Evolutionary conservation across 2,888 invertebrate genomes (phyloP).

Genomic region (Pharmacophagus antenor): DNA sequence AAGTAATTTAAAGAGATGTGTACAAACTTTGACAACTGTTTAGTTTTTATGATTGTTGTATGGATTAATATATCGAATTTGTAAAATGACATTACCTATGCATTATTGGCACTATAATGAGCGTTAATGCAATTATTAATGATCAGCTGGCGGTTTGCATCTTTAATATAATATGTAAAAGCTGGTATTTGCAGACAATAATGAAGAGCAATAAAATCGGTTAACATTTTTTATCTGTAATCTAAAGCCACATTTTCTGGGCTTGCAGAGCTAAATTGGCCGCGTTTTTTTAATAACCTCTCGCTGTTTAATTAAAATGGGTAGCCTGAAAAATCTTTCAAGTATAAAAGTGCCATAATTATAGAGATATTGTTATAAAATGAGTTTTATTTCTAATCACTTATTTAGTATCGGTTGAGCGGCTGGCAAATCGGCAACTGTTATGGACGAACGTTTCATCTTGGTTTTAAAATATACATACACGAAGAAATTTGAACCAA

Average conservation of each 20-base stretch:
- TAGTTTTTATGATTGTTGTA: not conserved
- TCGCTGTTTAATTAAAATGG: slow-evolving; percentile 20
- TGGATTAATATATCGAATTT: not conserved
- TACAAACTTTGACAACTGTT: too few species aligned
- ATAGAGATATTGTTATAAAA: slow-evolving; percentile 60
- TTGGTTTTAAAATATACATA: too few species aligned
- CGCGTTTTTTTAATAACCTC: slow-evolving; percentile 6
- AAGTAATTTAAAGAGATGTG: not conserved
- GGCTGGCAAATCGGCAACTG: not conserved
- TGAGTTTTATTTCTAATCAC: slow-evolving; percentile 40
- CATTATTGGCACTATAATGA: not conserved
- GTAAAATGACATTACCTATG: slow-evolving; percentile 3
- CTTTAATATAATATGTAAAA: slow-evolving; percentile 18
- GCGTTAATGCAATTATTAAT: not conserved
- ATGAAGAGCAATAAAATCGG: slow-evolving; percentile 23
- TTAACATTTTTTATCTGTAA: slow-evolving; percentile 9
- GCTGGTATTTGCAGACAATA: slow-evolving; percentile 26
- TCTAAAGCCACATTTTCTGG: not conserved
- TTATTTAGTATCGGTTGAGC: not conserved
- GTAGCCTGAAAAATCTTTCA: slow-evolving; percentile 30
- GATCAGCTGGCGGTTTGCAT: slow-evolving; percentile 32
- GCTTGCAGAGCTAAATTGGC: slow-evolving; percentile 8
- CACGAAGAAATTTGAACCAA: too few species aligned
- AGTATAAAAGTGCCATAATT: slow-evolving; percentile 62
- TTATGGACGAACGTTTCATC: too few species aligned